Evolutionary conservation across 30 jellyfish, hydroid and myxozoan species (phyloP).

Genomic region (Aurelia coerulea): DNA sequence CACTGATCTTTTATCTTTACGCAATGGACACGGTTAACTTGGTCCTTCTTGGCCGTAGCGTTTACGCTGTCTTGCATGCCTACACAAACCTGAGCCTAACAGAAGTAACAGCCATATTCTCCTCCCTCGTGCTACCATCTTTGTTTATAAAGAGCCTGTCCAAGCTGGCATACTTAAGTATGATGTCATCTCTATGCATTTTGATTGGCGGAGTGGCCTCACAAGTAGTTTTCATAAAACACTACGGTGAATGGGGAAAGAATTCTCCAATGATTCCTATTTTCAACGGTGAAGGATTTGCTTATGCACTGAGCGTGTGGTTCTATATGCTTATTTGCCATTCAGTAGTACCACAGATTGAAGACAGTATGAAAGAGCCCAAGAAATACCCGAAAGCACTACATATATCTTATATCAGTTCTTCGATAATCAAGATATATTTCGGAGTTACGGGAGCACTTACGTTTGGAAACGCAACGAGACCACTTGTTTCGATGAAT

Average conservation of each 20-base stretch:
- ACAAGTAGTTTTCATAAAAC: constrained; percentile 39
- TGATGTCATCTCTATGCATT: constrained; percentile 58
- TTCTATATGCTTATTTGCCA: constrained; percentile 44
- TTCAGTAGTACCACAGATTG: constrained; percentile 66
- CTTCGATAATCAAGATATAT: constrained; percentile 37
- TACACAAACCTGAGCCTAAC: constrained; percentile 22
- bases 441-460: constrained; percentile 69
- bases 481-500: constrained; percentile 54
- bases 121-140: constrained; percentile 50
- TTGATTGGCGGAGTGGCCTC: constrained; percentile 51
- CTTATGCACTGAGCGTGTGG: constrained; percentile 60
- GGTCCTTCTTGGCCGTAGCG: constrained; percentile 53
- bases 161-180: constrained; percentile 67
- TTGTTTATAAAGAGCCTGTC: constrained; percentile 59
- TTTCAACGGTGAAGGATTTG: constrained; percentile 45
- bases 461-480: constrained; percentile 67
- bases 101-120: constrained; percentile 36
- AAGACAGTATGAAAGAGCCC: constrained; percentile 65
- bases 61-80: constrained; percentile 30
- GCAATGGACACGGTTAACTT: constrained; percentile 50
- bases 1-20: constrained; percentile 33
- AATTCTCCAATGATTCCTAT: constrained; percentile 50
- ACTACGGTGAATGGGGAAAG: constrained; percentile 43
- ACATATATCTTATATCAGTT: constrained; percentile 22
- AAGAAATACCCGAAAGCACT: constrained; percentile 19